phyloP scores from a whole-genome alignment of 1,140 invertebrate species.

The Rhyzopertha dominica region DNA sequence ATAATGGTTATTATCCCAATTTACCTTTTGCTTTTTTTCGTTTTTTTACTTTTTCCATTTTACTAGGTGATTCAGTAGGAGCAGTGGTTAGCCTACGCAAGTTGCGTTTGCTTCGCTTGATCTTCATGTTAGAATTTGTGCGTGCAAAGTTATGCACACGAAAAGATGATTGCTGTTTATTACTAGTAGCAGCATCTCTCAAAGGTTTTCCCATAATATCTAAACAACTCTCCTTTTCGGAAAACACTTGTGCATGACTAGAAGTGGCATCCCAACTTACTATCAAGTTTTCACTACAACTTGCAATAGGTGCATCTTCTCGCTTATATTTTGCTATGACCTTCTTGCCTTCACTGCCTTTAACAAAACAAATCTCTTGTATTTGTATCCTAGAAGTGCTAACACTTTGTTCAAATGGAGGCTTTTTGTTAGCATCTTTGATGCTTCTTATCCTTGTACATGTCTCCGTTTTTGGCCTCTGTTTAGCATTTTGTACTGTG shows the following conservation, averaged over 20 bases:
- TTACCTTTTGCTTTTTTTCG: constrained; percentile 23
- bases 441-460: constrained; percentile 16
- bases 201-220: constrained; percentile 4
- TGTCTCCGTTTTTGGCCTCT: constrained; percentile 13
- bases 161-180: constrained; percentile 19
- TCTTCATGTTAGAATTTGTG: constrained; percentile 21
- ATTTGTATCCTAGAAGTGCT: constrained; percentile 21
- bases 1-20: too few relatives aligned
- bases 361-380: constrained; percentile 39
- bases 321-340: constrained; percentile 37
- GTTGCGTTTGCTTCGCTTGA: constrained; percentile 27
- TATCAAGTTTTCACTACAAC: constrained; percentile 30
- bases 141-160: constrained; percentile 37
- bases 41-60: constrained; percentile 36
- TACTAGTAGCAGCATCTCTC: constrained; percentile 10
- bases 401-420: neutral
- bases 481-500: neutral
- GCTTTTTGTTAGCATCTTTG: constrained; percentile 10
- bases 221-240: constrained; percentile 23
- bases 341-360: constrained; percentile 31
- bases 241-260: constrained; percentile 30
- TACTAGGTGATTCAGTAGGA: constrained; percentile 21
- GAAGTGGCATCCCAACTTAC: constrained; percentile 33
- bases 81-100: constrained; percentile 28
- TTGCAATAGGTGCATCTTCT: constrained; percentile 5